A percentile compares a stretch with the other conserved stretches of the same genome.
Evolutionary conservation across 2,888 invertebrate species (phyloP).

Genomic region (Eristalis pertinax): DNA sequence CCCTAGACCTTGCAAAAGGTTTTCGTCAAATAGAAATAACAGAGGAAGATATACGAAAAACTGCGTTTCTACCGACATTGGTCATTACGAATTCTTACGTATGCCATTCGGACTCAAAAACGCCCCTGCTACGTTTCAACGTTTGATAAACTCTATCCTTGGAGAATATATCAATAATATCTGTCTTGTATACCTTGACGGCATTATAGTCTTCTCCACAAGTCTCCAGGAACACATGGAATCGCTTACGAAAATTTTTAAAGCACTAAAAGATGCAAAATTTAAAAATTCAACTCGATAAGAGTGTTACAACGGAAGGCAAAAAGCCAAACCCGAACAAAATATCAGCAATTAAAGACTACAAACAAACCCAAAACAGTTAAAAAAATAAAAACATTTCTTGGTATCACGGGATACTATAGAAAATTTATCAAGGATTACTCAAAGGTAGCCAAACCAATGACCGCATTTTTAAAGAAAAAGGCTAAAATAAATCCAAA

Average conservation of each 20-base stretch:
- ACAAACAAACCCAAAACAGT: too few species aligned
- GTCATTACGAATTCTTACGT: slow-evolving; percentile 11
- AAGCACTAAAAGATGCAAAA: not conserved
- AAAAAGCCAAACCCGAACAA: too few species aligned
- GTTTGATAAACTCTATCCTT: not conserved
- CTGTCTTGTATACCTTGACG: too few species aligned
- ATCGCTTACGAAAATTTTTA: not conserved
- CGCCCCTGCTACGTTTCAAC: slow-evolving; percentile 28
- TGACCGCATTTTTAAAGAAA: too few species aligned
- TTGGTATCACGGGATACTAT: not conserved
- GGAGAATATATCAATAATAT: not conserved
- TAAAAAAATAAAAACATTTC: too few species aligned
- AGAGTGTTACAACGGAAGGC: not conserved
- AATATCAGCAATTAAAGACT: too few species aligned
- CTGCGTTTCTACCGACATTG: slow-evolving; percentile 23
- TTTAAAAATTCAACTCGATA: not conserved
- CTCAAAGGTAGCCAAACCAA: too few species aligned
- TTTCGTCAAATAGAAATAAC: slow-evolving; percentile 10
- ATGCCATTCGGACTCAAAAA: slow-evolving; percentile 55
- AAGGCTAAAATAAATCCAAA: too few species aligned
- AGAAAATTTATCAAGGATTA: too few species aligned
- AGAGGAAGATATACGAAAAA: slow-evolving; percentile 8
- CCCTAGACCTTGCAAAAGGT: slow-evolving; percentile 13
- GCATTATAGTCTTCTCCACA: not conserved
- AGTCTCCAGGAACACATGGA: not conserved